These are phyloP conservation scores for Spisula solida DNA, from an alignment of 2,888 invertebrate species.

Conservation along the genomic window DNA sequence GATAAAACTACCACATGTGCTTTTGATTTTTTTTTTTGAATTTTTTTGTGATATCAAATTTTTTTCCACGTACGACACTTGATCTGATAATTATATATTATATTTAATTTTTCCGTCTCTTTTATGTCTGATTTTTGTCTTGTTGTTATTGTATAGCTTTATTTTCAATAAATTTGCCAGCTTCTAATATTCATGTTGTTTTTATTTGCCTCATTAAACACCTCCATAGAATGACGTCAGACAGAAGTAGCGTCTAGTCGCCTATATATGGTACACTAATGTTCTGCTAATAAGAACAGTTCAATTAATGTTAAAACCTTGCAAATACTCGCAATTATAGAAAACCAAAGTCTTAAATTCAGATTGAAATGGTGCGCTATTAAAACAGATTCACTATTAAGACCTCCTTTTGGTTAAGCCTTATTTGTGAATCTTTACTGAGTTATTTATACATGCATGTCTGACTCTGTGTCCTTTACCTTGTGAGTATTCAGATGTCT, in stretches of 20 bases:
- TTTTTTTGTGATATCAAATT: conserved; percentile 22
- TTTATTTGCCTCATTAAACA: background rate
- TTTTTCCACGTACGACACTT: background rate
- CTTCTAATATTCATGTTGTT: background rate
- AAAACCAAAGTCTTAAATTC: no score
- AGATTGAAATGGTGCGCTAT: no score
- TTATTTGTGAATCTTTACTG: no score
- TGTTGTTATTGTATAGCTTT: conserved; percentile 14
- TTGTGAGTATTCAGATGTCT: no score
- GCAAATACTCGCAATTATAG: no score
- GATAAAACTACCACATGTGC: background rate
- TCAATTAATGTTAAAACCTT: no score
- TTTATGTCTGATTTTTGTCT: background rate
- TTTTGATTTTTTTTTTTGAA: background rate
- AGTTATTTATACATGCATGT: no score
- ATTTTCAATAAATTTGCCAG: conserved; percentile 13
- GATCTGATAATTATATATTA: background rate
- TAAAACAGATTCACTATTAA: no score
- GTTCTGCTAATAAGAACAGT: no score
- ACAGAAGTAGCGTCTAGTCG: background rate
- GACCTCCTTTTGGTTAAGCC: no score
- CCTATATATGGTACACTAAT: background rate
- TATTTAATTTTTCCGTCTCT: background rate
- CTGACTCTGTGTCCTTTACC: no score
- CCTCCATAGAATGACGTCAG: background rate